Evolutionary conservation across 2,888 invertebrate species (phyloP), one percentile per base, ranked within the genome.

Genomic region (Pachydiplax longipennis): DNA sequence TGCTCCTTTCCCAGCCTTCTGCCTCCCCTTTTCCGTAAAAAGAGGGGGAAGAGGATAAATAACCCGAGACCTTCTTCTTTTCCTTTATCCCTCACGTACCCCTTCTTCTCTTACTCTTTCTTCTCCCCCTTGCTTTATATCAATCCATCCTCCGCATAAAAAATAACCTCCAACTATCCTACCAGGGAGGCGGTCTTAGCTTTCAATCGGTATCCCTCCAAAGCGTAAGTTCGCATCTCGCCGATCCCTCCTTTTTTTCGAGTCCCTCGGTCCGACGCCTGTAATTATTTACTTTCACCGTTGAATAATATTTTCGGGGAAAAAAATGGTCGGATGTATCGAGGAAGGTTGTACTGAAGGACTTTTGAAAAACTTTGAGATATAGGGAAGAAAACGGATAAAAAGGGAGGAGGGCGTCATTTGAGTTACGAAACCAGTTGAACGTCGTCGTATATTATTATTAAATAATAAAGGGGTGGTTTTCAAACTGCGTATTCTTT

Each of bases 241-340:
- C 44, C 44, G 44, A 44, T 44, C 73, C 31, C 73, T 73, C 73
- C 25, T 25, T 73, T 73, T 25, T 25, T 73, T 31, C 73, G 0
- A 25, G 25, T 25, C 73, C 10, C 22, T 18, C 73, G 73, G 12
- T 5, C 73, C 73, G 73, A 73, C 31, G 73, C 73, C 73, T 31
- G 73, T 73, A 73, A 73, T 73, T 73, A 73, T 73, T 73, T 73
- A 73, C 73, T 73, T 73, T 73, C 73, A 73, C 73, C 73, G 73
- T 73, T 73, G 31, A 73, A 73, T 73, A 73, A 73, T 31, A 73
- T 31, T 31, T 73, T 13, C 2, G 31, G 25, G 31, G n/a, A 73
- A 73, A 73, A 25, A 73, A 13, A 73, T 31, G 25, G 73, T 73
- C 31, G 73, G 73, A 73, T 13, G 31, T 13, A 25, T 25, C 10